Percentiles rank a stretch among this genome's conserved stretches.
phyloP scores from a whole-genome alignment of 2,888 invertebrate genomes.

The Galerucella pusilla region DNA sequence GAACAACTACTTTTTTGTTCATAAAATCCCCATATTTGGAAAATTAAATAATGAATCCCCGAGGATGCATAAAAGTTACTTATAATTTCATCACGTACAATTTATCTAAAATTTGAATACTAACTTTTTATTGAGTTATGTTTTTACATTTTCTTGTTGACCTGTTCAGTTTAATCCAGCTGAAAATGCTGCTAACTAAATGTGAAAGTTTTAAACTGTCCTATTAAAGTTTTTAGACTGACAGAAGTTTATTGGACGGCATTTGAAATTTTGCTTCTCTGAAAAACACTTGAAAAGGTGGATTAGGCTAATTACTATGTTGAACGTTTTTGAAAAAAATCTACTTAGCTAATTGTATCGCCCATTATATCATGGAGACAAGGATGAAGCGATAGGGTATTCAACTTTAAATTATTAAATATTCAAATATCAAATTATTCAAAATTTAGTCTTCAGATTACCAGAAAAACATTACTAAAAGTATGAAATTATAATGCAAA shows the following conservation, averaged over 20 bases:
- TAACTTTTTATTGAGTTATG: background rate
- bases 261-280: background rate
- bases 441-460: too few relatives aligned
- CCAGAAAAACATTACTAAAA: too few relatives aligned
- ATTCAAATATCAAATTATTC: too few relatives aligned
- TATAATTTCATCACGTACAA: background rate
- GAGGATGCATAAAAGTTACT: slow-evolving; percentile 1
- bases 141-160: background rate
- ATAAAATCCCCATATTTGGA: background rate
- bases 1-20: too few relatives aligned
- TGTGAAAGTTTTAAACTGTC: background rate
- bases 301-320: too few relatives aligned
- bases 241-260: background rate
- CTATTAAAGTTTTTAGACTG: background rate
- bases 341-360: too few relatives aligned
- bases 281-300: background rate
- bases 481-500: too few relatives aligned
- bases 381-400: too few relatives aligned
- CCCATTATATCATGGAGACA: too few relatives aligned
- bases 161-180: background rate
- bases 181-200: slow-evolving; percentile 1
- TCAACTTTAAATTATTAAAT: too few relatives aligned
- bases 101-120: background rate
- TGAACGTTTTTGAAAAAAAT: too few relatives aligned
- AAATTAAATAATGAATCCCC: background rate